Evolutionary conservation across 2,797 vertebrate species (phyloP).

Genomic region (Neopelma chrysocephalum): DNA sequence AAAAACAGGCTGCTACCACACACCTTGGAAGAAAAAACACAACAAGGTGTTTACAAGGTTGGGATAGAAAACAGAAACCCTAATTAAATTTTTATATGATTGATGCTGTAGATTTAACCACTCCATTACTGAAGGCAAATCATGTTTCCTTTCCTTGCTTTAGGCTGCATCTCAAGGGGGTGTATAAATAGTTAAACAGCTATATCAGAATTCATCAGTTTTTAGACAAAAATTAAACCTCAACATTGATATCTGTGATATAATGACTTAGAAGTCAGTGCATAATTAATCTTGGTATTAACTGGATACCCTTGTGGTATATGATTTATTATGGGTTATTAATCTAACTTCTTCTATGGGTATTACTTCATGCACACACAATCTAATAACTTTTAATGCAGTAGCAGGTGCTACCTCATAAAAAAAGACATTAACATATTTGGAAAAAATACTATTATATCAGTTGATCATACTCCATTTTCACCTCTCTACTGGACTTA

Average conservation of each 20-base stretch:
- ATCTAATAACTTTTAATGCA: not conserved
- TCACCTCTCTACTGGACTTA: not conserved
- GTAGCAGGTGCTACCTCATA: slow-evolving; percentile 27
- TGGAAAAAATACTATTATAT: not conserved
- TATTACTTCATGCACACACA: slow-evolving; percentile 1
- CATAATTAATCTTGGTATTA: slow-evolving; percentile 60
- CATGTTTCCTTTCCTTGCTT: not conserved
- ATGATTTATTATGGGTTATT: slow-evolving; percentile 57
- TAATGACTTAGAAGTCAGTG: slow-evolving; percentile 38
- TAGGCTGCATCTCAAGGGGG: not conserved
- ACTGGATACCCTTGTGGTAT: not conserved
- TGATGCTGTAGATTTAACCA: not conserved
- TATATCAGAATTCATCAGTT: slow-evolving; percentile 35
- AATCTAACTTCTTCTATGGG: slow-evolving; percentile 22
- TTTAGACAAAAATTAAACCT: slow-evolving; percentile 39
- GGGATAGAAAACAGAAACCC: not conserved
- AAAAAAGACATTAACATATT: slow-evolving; percentile 1
- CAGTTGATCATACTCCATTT: not conserved
- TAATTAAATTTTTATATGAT: not conserved
- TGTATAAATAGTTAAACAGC: slow-evolving; percentile 59
- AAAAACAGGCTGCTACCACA: not conserved
- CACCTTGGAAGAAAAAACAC: not conserved
- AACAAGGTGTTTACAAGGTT: not conserved
- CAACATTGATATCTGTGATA: not conserved
- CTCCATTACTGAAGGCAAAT: not conserved